Conservation (phyloP, 2,888 invertebrate species). For the Archips xylosteana region DNA sequence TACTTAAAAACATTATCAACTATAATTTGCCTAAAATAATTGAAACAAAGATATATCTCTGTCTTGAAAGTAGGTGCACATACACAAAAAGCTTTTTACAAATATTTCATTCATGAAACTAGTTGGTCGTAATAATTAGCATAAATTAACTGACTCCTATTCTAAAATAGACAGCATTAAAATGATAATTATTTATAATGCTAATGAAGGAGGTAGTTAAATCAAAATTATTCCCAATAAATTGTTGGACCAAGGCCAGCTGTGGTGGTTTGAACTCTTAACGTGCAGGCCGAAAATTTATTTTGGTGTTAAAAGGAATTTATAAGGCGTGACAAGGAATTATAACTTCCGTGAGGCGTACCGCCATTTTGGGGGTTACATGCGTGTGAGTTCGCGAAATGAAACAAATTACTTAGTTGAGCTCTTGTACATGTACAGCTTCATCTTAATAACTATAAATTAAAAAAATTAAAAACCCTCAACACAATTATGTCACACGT, state of each 20-base stretch:
- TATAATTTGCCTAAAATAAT: constrained; percentile 9
- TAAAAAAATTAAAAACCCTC: too few species aligned
- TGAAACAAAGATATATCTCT: neutral
- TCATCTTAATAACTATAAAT: too few species aligned
- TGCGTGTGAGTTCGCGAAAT: neutral
- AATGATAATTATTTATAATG: constrained; percentile 49
- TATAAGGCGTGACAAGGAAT: constrained; percentile 70
- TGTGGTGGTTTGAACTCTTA: constrained; percentile 56
- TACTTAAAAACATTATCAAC: neutral
- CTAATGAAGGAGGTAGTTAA: constrained; percentile 49
- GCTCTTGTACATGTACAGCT: too few species aligned
- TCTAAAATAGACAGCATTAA: constrained; percentile 52
- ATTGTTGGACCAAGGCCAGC: constrained; percentile 59
- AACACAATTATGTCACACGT: too few species aligned
- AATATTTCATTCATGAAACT: constrained; percentile 58
- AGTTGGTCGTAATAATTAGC: constrained; percentile 45
- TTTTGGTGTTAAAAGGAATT: constrained; percentile 68
- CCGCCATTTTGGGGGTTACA: neutral
- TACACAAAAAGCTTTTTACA: constrained; percentile 35
- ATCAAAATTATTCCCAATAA: constrained; percentile 54
- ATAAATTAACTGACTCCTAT: constrained; percentile 58
- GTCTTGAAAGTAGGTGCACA: constrained; percentile 1
- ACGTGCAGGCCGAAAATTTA: constrained; percentile 56
- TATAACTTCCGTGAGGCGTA: constrained; percentile 43
- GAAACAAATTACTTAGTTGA: neutral